Base-by-base conservation (phyloP, 2,797 vertebrate species). In the Jordanella pulchra region DNA sequence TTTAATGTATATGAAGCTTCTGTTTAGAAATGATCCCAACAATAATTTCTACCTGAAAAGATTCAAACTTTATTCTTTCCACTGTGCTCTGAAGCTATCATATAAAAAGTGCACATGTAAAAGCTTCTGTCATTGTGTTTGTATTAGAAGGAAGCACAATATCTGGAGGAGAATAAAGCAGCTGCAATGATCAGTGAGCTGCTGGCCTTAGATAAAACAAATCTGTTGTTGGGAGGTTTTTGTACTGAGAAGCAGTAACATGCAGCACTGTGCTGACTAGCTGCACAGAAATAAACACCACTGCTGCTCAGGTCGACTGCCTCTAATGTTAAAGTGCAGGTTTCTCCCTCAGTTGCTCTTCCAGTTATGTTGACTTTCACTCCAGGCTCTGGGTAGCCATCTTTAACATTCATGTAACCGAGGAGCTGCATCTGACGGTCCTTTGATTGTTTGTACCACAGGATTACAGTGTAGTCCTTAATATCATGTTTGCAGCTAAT, bases 261-360 rank as follows among this genome's bases (percentile, higher is more conserved):
- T 54, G n/a, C 47, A 32, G 2, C 70, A 89, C 76, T 76, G 86
- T 89, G 86, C 11, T 30, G 35, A 73, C 71, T 79, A 69, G 79
- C 82, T 65, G 83, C 88, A 80, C 89, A 89, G 77, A 83, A 89
- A 71, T 91, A 91, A 0, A 89, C 39, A 0, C 83, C 83, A 76
- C 66, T 92, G 81, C 84, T 84, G 18, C 7, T 51, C 56, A 7
- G 12, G 7, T 30, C 30, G 25, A 79, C 28, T 10, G 27, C 65
- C 23, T 79, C 47, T 10, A 88, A 69, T 0, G 42, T 87, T 69
- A 89, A 69, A 15, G 13, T 73, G 50, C 72, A 77, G 10, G 5
- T 78, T 27, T 70, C 0, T 32, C 14, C 60, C 80, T 82, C 65
- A n/a, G 35, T 47, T 23, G 84, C 84, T 39, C 4, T 15, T 4